These are phyloP conservation scores for Coreius guichenoti DNA, from an alignment of 2,797 vertebrate genomes.

Conservation along the genomic window DNA sequence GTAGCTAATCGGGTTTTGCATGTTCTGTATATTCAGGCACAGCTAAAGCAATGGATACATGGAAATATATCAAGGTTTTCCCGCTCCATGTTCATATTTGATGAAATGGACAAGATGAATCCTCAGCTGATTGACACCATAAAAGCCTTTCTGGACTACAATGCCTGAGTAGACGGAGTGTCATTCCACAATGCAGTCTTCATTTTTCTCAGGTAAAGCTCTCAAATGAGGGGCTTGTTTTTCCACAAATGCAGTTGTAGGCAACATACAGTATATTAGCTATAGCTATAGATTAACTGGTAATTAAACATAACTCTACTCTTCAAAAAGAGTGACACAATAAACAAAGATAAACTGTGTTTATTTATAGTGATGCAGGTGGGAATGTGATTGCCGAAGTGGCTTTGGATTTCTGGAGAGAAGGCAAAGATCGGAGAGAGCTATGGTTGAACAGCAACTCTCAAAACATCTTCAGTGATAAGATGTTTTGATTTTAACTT, in stretches of 20 bases:
- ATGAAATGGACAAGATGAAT: conserved; percentile 21
- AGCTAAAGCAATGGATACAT: conserved; percentile 8
- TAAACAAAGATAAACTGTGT: not conserved
- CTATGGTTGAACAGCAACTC: not conserved
- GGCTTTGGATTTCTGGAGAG: not conserved
- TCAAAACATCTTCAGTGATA: not conserved
- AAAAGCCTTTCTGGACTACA: not conserved
- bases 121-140: not conserved
- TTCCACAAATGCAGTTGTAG: too few relatives aligned
- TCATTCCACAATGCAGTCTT: conserved; percentile 1
- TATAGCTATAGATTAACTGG: too few relatives aligned
- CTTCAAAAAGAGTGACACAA: not conserved
- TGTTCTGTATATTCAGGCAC: not conserved
- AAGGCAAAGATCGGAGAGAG: not conserved
- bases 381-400: not conserved
- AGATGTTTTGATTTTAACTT: too few relatives aligned
- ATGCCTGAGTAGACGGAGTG: not conserved
- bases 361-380: not conserved
- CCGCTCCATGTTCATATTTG: conserved; percentile 27
- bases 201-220: conserved; percentile 23
- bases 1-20: too few relatives aligned
- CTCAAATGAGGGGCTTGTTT: too few relatives aligned
- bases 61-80: not conserved
- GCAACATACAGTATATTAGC: too few relatives aligned
- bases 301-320: not conserved